Conservation (phyloP, 2,888 invertebrate species). For the Lissocephala sabroskyi region DNA sequence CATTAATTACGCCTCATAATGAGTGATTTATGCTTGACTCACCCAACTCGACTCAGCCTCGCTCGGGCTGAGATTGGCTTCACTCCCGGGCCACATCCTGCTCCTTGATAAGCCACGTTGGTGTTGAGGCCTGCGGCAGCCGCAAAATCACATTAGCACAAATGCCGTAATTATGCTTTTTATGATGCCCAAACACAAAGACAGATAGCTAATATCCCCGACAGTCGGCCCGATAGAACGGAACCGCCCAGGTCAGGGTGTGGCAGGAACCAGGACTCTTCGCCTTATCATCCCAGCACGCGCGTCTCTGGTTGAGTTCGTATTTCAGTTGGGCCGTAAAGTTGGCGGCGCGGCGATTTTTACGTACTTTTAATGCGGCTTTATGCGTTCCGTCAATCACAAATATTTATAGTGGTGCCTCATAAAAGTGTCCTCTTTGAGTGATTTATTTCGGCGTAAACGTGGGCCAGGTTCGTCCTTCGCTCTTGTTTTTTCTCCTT, state of each 20-base stretch:
- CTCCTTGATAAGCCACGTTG: constrained; percentile 44
- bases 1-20: constrained; percentile 74
- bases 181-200: constrained; percentile 39
- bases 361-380: constrained; percentile 48
- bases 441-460: constrained; percentile 21
- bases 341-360: constrained; percentile 25
- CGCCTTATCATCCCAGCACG: too few species aligned
- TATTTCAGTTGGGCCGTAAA: too few species aligned
- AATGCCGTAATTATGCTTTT: constrained; percentile 67
- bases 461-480: too few species aligned
- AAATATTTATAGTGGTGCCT: constrained; percentile 36
- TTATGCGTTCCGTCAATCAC: constrained; percentile 48
- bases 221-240: too few species aligned
- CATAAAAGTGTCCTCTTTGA: constrained; percentile 8
- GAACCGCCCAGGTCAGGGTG: too few species aligned
- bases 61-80: constrained; percentile 16
- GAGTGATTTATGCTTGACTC: constrained; percentile 72
- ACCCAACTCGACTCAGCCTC: constrained; percentile 18
- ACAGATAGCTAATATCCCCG: constrained; percentile 3
- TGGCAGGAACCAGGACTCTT: too few species aligned
- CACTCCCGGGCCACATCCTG: constrained; percentile 32
- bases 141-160: constrained; percentile 67
- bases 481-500: too few species aligned
- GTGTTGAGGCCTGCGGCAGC: constrained; percentile 59
- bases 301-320: too few species aligned